phyloP scores from a whole-genome alignment of 1,140 invertebrate species.

The Grapholita molesta region DNA sequence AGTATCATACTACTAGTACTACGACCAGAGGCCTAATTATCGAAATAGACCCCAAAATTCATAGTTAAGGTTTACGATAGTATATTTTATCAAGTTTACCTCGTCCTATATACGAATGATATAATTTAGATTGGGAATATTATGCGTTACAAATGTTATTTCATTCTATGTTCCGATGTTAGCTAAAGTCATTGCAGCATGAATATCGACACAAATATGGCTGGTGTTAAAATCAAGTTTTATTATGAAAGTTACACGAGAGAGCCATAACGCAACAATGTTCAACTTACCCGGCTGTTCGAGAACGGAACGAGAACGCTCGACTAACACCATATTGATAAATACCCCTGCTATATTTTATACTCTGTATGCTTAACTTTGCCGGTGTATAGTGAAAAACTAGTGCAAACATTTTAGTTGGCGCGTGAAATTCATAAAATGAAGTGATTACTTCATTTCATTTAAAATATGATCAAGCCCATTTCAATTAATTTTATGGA shows the following conservation, averaged over 20 bases:
- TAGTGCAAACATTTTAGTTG: constrained; percentile 8
- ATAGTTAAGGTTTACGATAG: no score
- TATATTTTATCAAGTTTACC: no score
- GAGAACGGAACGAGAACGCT: constrained; percentile 34
- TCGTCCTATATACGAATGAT: no score
- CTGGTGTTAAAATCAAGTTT: constrained; percentile 50
- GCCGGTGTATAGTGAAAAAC: neutral
- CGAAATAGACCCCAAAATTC: no score
- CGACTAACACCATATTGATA: constrained; percentile 52
- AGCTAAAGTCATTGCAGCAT: neutral
- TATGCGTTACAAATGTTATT: neutral
- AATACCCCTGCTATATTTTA: constrained; percentile 42
- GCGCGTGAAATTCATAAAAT: neutral
- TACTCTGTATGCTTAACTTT: constrained; percentile 12
- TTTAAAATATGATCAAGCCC: no score
- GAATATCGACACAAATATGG: constrained; percentile 20
- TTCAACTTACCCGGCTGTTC: constrained; percentile 44
- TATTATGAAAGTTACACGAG: constrained; percentile 49
- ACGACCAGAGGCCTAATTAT: no score
- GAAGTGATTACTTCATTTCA: no score
- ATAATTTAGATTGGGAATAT: no score
- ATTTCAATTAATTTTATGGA: no score
- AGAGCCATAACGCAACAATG: constrained; percentile 51
- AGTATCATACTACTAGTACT: no score
- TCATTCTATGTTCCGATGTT: neutral